phyloP scores from a whole-genome alignment of 2,888 invertebrate species.

The Conus canariensis region DNA sequence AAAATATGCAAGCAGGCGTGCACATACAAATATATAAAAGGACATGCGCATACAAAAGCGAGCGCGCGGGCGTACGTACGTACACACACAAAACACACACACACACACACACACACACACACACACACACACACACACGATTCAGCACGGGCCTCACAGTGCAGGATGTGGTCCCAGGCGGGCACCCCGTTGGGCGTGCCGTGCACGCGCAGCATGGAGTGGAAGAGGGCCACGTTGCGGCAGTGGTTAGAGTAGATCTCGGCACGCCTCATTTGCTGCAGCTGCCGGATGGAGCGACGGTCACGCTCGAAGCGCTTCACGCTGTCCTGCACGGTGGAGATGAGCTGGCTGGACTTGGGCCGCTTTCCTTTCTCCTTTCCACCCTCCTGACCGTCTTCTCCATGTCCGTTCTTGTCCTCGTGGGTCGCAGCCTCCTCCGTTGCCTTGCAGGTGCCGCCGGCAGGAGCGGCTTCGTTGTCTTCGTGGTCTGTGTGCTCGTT shows the following conservation, averaged over 20 bases:
- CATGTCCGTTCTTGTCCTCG: background rate
- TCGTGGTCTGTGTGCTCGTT: constrained; percentile 31
- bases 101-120: background rate
- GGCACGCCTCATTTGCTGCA: constrained; percentile 66
- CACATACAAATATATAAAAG: no score
- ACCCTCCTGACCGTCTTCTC: background rate
- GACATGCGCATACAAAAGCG: no score
- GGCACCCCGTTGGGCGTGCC: constrained; percentile 55
- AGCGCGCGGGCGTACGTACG: no score
- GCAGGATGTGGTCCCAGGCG: constrained; percentile 26
- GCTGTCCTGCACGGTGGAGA: constrained; percentile 59
- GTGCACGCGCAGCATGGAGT: constrained; percentile 58
- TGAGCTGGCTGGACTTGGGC: constrained; percentile 26
- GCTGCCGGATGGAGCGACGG: constrained; percentile 60
- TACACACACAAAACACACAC: no score
- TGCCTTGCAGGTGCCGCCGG: background rate
- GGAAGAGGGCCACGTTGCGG: constrained; percentile 67
- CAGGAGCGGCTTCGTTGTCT: background rate
- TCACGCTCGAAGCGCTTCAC: constrained; percentile 63
- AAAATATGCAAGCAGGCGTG: no score
- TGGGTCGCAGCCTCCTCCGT: background rate
- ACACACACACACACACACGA: background rate
- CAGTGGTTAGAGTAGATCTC: constrained; percentile 66
- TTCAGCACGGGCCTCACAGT: background rate
- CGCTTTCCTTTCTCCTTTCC: background rate